Conservation (phyloP, 2,113 vertebrate species). For the Centropus unirufus region DNA sequence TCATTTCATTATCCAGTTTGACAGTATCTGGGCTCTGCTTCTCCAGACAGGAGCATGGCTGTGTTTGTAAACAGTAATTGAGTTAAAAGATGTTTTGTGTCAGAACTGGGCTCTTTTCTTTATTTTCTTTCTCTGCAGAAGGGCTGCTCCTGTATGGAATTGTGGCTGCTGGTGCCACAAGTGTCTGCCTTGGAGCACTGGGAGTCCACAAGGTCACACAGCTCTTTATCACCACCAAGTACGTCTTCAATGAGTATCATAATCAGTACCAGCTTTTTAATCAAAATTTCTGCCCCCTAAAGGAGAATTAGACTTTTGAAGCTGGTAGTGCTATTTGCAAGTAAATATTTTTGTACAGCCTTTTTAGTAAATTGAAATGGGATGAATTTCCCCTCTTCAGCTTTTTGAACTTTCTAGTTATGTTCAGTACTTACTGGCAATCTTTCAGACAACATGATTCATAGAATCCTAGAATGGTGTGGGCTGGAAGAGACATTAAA, state of each 20-base stretch:
- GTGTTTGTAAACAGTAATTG: conserved; percentile 56
- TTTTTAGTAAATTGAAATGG: conserved; percentile 14
- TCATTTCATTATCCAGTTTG: conserved; percentile 38
- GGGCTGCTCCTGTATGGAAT: not conserved
- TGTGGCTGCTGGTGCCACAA: fast-evolving
- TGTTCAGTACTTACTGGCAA: not conserved
- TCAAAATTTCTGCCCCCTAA: conserved; percentile 46
- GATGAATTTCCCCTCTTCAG: not conserved
- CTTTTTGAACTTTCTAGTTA: not conserved
- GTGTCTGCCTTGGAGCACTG: not conserved
- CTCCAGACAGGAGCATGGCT: conserved; percentile 25
- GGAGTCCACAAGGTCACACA: not conserved
- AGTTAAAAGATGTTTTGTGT: conserved; percentile 59
- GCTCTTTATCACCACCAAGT: conserved; percentile 47
- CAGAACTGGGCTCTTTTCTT: conserved; percentile 22
- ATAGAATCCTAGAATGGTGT: too few species aligned
- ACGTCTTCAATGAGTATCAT: not conserved
- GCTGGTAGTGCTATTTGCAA: conserved; percentile 5
- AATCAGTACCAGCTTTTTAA: conserved; percentile 40
- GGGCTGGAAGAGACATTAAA: too few species aligned
- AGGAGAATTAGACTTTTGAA: conserved; percentile 39
- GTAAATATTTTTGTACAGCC: conserved; percentile 31
- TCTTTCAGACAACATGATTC: not conserved
- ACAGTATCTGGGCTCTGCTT: conserved; percentile 61
- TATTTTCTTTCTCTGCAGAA: not conserved